phyloP scores from a whole-genome alignment of 2,113 vertebrate genomes.

The human region DNA sequence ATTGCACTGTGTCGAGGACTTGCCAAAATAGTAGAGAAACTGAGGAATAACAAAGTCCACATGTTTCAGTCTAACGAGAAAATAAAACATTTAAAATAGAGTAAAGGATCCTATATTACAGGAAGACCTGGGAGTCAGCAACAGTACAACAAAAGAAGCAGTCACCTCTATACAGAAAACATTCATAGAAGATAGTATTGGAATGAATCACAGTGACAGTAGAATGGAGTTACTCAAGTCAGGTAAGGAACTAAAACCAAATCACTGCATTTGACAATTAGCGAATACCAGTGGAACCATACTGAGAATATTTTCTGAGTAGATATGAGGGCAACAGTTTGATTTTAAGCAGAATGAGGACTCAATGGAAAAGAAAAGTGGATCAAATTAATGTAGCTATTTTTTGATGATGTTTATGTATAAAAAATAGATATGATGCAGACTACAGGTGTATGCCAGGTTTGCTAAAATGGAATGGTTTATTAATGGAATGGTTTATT shows the following conservation, averaged over 20 bases:
- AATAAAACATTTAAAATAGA: not conserved
- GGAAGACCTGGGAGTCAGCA: not conserved
- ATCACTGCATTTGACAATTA: not conserved
- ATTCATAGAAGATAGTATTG: not conserved
- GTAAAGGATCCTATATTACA: not conserved
- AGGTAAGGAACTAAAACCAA: not conserved
- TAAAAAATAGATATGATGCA: not conserved
- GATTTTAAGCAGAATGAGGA: not conserved
- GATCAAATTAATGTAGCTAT: not conserved
- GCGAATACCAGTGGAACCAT: not conserved
- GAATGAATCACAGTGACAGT: not conserved
- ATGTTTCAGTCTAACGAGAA: not conserved
- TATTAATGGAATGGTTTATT: not conserved
- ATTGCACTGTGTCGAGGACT: no score
- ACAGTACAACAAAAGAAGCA: not conserved
- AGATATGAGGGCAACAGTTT: not conserved
- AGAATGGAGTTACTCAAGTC: not conserved
- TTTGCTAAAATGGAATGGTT: not conserved
- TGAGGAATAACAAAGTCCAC: accelerated
- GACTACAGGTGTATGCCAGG: not conserved
- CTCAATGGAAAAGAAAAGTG: not conserved
- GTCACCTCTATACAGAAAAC: not conserved
- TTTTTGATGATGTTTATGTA: not conserved
- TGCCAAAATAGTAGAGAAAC: not conserved
- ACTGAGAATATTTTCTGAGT: not conserved